Evolutionary conservation across 2,888 invertebrate genomes (phyloP).

Genomic region (Plebejus anna): DNA sequence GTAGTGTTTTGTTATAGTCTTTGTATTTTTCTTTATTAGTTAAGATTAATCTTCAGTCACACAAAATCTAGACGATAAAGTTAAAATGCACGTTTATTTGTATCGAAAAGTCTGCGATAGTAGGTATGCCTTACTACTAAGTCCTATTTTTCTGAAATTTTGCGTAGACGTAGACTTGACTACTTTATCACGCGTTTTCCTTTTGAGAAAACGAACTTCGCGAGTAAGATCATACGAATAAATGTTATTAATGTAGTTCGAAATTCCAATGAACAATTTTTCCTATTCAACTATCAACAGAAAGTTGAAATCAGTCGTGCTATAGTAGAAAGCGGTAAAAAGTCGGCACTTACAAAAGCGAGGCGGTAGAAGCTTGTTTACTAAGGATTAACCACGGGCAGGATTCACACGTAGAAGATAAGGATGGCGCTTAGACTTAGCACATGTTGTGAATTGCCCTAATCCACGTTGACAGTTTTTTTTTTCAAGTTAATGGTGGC

Average conservation of each 20-base stretch:
- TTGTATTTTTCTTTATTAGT: too few species aligned
- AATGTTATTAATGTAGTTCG: too few species aligned
- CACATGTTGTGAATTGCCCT: slow-evolving; percentile 13
- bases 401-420: slow-evolving; percentile 19
- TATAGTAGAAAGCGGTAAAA: slow-evolving; percentile 20
- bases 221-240: too few species aligned
- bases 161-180: background rate
- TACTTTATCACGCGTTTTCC: too few species aligned
- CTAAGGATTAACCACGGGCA: slow-evolving; percentile 22
- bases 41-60: too few species aligned
- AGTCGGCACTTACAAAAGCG: slow-evolving; percentile 21
- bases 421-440: slow-evolving; percentile 14
- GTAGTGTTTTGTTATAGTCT: too few species aligned
- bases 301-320: background rate
- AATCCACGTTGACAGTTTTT: background rate
- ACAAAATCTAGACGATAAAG: too few species aligned
- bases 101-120: too few species aligned
- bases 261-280: background rate
- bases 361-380: slow-evolving; percentile 14
- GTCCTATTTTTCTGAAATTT: background rate
- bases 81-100: too few species aligned
- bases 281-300: background rate
- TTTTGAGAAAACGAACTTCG: too few species aligned
- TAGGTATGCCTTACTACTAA: too few species aligned
- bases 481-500: background rate